Evolutionary conservation across 1,140 invertebrate genomes (phyloP), one percentile per base, ranked within the genome.

Genomic region (Venustaconcha ellipsiformis): DNA sequence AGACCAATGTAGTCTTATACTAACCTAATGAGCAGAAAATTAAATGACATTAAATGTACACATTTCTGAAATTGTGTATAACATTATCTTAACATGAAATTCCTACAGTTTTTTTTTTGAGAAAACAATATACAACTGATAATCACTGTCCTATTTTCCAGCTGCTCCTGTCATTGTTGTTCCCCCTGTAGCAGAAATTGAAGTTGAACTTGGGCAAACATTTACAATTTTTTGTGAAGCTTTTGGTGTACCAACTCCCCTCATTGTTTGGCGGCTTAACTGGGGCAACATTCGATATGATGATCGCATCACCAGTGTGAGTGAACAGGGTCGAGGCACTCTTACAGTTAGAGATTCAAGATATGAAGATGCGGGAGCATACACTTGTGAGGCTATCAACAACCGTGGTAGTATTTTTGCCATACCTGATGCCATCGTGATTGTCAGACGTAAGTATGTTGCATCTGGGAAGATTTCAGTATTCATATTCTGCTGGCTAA

Each of bases 341-440:
- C 90, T 99, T 0, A 94, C 93, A 0, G 97, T 98, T 84, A 93
- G 93, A 0, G 89, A 96, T 79, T 94, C 96, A 20, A 82, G 86
- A 62, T 80, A 85, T 14, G 82, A 87, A 68, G 96, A 99, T 83
- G 95, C 96, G 85, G 98, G 98, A 5, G 97, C 97, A 0, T 99
- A 99, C 88, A 98, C 96, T 14, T 99, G 98, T 90, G 98, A 99
- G 92, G 97, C 95, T 1, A 94, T 99, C 48, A 99, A 99, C 87
- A 94, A 93, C 48, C 91, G 90, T 79, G 96, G 95, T 14, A 94
- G 95, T 18, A 93, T 94, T 1, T 95, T 99, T 82, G 97, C 96
- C 2, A 92, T 93, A 0, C 97, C 96, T 0, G 97, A 99, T 87
- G 94, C 96, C 1, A 96, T 99, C 83, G 92, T 99, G 0, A 93